phyloP scores from a whole-genome alignment of 2,113 vertebrate genomes.

The Zootoca vivipara region DNA sequence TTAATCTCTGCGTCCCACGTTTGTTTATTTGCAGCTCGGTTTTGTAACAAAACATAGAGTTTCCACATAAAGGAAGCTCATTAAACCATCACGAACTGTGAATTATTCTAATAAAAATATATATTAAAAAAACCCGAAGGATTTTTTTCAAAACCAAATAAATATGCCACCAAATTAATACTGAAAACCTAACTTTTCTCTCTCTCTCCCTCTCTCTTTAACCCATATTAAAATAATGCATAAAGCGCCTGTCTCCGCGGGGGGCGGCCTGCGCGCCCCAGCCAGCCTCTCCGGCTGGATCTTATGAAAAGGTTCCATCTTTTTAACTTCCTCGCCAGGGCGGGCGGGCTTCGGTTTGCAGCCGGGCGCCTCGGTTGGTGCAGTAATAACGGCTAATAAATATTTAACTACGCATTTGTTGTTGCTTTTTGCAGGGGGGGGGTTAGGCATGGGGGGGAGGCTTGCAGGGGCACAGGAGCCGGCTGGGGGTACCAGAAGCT shows the following conservation, averaged over 20 bases:
- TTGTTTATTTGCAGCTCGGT: neutral
- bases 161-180: neutral
- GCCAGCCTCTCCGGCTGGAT: neutral
- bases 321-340: neutral
- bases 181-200: neutral
- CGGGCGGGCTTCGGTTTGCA: neutral
- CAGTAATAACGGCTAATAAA: conserved; percentile 63
- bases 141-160: neutral
- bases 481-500: neutral
- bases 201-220: neutral
- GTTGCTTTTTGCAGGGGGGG: conserved; percentile 9
- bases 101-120: neutral
- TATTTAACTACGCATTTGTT: conserved; percentile 72
- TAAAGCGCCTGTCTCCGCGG: neutral
- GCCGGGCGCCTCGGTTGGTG: neutral
- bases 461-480: neutral
- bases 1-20: neutral
- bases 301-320: conserved; percentile 10
- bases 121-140: neutral
- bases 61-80: neutral
- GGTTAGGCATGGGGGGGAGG: neutral
- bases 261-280: neutral
- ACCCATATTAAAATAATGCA: conserved; percentile 19
- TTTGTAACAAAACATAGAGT: neutral
- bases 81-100: neutral